phyloP scores from a whole-genome alignment of 2,113 vertebrate genomes.

The Chlorodrepanis virens region DNA sequence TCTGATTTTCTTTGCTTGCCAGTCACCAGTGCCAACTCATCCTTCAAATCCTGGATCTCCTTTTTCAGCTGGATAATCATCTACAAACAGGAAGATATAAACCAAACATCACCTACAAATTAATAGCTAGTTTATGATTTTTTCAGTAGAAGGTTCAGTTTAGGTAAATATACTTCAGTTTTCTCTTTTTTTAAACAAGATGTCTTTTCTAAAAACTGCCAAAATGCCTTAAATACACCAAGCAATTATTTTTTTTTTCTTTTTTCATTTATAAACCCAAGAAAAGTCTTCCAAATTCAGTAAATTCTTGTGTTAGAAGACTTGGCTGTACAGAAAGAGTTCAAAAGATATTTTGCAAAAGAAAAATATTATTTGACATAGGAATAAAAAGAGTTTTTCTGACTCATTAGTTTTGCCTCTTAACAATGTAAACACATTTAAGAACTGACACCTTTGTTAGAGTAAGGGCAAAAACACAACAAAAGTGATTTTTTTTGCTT shows the following conservation, averaged over 20 bases:
- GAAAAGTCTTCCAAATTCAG: neutral
- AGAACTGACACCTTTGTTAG: neutral
- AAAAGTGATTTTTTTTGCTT: neutral
- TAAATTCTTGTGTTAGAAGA: neutral
- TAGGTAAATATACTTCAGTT: neutral
- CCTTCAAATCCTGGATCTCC: constrained; percentile 85
- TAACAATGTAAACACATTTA: neutral
- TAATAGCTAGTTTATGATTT: neutral
- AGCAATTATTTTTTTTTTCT: neutral
- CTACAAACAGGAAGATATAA: constrained; percentile 69
- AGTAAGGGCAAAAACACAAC: neutral
- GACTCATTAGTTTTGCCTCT: neutral
- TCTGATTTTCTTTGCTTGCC: constrained; percentile 79
- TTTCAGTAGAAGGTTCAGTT: neutral
- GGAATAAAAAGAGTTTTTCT: neutral
- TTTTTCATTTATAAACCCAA: neutral
- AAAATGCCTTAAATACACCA: neutral
- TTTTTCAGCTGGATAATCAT: constrained; percentile 83
- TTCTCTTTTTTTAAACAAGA: neutral
- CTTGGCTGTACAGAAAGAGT: neutral
- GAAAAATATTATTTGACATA: neutral
- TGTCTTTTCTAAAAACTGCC: neutral
- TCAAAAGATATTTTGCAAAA: neutral
- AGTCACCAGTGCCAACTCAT: constrained; percentile 84
- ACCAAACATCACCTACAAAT: neutral